Evolutionary conservation across 2,888 invertebrate species (phyloP).

Genomic region (Dicycla oo): DNA sequence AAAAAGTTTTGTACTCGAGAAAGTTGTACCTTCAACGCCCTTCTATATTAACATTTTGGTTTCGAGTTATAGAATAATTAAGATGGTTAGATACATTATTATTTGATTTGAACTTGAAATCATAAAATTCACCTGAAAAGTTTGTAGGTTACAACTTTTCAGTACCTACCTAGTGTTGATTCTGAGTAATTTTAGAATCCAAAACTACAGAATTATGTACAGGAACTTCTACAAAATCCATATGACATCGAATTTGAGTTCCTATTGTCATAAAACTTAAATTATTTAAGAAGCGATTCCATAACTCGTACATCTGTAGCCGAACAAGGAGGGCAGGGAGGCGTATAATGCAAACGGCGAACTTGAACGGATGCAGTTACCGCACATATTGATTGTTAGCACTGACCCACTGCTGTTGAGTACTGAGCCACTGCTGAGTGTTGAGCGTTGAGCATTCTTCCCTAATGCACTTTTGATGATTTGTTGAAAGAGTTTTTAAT

Average conservation of each 20-base stretch:
- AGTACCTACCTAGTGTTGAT: not conserved
- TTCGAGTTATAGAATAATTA: slow-evolving; percentile 7
- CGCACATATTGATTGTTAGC: slow-evolving; percentile 75
- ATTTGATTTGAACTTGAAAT: not conserved
- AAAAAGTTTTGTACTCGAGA: slow-evolving; percentile 9
- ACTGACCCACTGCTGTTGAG: slow-evolving; percentile 49
- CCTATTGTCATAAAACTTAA: not conserved
- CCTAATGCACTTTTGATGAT: slow-evolving; percentile 29
- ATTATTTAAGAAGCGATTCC: slow-evolving; percentile 43
- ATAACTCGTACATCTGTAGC: slow-evolving; percentile 66
- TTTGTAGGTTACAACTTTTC: not conserved
- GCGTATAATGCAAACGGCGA: slow-evolving; percentile 75
- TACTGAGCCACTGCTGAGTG: slow-evolving; percentile 1
- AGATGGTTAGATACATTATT: not conserved
- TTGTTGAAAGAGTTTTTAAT: slow-evolving; percentile 15
- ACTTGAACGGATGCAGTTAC: slow-evolving; percentile 75
- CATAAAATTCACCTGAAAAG: not conserved
- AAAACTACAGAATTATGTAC: no score
- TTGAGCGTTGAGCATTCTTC: slow-evolving; percentile 18
- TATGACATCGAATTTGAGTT: not conserved
- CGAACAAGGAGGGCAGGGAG: slow-evolving; percentile 64
- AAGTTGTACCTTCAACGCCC: slow-evolving; percentile 2
- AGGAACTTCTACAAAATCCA: not conserved
- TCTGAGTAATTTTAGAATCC: not conserved
- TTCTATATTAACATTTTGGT: slow-evolving; percentile 1